Evolutionary conservation across 2,888 invertebrate genomes (phyloP).

Genomic region (Meteorus colon): DNA sequence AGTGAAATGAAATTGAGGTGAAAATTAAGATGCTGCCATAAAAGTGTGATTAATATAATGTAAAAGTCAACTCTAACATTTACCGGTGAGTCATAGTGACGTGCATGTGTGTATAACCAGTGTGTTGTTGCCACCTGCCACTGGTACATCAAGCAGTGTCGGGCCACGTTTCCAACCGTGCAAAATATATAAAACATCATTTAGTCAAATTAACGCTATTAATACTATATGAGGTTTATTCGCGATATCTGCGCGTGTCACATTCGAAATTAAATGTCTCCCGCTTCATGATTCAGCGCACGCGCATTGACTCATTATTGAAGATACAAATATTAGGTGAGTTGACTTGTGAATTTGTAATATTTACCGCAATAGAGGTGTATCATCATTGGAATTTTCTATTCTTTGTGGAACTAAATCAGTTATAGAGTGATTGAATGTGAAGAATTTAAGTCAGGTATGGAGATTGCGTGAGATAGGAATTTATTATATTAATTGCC

Average conservation of each 20-base stretch:
- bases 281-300: conserved; percentile 13
- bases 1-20: neutral
- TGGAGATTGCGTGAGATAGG: neutral
- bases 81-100: conserved; percentile 25
- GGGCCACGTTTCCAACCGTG: neutral
- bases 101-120: conserved; percentile 11
- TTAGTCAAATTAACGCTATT: neutral
- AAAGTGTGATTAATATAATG: neutral
- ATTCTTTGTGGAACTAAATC: neutral
- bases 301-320: conserved; percentile 6
- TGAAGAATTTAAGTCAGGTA: conserved; percentile 11
- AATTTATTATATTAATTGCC: conserved; percentile 11
- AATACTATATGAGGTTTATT: neutral
- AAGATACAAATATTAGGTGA: neutral
- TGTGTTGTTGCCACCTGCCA: conserved; percentile 18
- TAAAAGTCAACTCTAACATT: neutral
- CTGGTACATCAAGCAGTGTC: neutral
- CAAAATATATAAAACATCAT: conserved; percentile 9
- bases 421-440: neutral
- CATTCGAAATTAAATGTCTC: conserved; percentile 6
- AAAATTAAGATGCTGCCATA: neutral
- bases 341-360: neutral
- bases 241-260: conserved; percentile 2
- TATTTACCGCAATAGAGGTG: neutral
- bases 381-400: neutral